phyloP scores from a whole-genome alignment of 2,797 vertebrate genomes.

The Megalops cyprinoides region DNA sequence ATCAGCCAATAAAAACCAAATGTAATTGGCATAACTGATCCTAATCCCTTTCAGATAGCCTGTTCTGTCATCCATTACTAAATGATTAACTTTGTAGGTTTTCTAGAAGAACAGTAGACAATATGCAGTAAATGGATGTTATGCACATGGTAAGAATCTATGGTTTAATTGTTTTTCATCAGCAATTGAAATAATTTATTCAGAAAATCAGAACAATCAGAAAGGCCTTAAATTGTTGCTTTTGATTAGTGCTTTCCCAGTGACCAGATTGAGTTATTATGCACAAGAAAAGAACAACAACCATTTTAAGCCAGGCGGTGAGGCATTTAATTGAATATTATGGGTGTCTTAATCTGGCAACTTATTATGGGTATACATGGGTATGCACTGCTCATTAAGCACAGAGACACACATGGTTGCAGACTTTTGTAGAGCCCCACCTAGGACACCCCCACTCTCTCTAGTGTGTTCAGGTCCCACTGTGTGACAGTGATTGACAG shows the following conservation, averaged over 20 bases:
- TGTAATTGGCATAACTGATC: no score
- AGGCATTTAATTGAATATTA: slow-evolving; percentile 52
- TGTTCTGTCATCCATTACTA: no score
- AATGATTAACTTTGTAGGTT: no score
- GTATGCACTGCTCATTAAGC: slow-evolving; percentile 47
- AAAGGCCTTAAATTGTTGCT: slow-evolving; percentile 10
- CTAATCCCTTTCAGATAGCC: not conserved
- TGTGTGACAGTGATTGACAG: slow-evolving; percentile 32
- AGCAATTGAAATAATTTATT: slow-evolving; percentile 4
- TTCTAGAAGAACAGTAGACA: no score
- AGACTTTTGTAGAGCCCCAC: slow-evolving; percentile 16
- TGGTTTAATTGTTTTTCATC: not conserved
- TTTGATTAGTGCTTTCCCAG: slow-evolving; percentile 15
- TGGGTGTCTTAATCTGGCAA: slow-evolving; percentile 45
- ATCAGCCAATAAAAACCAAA: not conserved
- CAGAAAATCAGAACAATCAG: not conserved
- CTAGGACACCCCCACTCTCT: slow-evolving; percentile 18
- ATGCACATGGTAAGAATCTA: no score
- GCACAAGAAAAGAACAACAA: slow-evolving; percentile 35
- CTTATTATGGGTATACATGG: slow-evolving; percentile 49
- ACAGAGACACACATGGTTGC: slow-evolving; percentile 43
- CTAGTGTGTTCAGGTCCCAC: slow-evolving; percentile 15
- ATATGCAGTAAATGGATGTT: no score
- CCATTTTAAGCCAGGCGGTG: slow-evolving; percentile 45
- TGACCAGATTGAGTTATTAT: slow-evolving; percentile 42